Percentiles rank a stretch among this genome's conserved stretches.
Conservation (phyloP, 2,888 invertebrate genomes). For the Liopterus haemorrhoidalis region DNA sequence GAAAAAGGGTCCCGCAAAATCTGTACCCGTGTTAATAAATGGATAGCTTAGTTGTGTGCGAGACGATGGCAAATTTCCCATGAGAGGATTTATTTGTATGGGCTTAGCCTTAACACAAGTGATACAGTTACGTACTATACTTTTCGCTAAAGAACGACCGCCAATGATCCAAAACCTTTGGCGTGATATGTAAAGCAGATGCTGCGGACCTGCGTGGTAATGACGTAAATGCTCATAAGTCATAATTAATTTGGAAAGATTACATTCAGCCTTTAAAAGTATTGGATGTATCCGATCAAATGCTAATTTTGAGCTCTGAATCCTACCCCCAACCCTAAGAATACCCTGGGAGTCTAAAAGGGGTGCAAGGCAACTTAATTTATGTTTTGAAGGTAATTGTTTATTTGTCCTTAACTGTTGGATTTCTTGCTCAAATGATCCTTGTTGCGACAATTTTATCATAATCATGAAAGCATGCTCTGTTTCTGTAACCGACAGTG, state of each 20-base stretch:
- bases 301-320: neutral
- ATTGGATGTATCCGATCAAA: too few species aligned
- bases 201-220: neutral
- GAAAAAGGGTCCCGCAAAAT: neutral
- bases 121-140: neutral
- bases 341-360: too few species aligned
- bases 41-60: neutral
- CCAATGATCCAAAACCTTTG: neutral
- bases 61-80: neutral
- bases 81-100: neutral
- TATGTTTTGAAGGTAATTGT: too few species aligned
- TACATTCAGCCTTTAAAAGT: neutral
- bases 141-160: neutral
- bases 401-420: too few species aligned
- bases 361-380: too few species aligned
- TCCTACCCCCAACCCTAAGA: neutral
- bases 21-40: neutral
- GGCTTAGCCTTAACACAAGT: neutral
- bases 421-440: too few species aligned
- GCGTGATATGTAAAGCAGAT: neutral
- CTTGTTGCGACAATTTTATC: too few species aligned
- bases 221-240: neutral
- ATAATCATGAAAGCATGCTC: too few species aligned
- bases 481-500: neutral
- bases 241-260: neutral